phyloP scores from a whole-genome alignment of 2,888 invertebrate species.

The Petrolisthes manimaculis region DNA sequence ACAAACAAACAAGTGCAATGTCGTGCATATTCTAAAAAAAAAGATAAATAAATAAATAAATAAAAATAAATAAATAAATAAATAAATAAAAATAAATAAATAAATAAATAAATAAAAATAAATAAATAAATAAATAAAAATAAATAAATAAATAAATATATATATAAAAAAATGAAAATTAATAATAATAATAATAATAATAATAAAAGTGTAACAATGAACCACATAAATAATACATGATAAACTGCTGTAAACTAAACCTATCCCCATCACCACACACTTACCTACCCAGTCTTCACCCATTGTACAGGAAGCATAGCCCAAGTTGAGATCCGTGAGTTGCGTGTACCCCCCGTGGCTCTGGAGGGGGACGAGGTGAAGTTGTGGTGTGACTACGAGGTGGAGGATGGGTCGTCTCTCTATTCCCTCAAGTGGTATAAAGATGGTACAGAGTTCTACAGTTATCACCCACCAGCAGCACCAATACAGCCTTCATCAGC shows the following conservation, averaged over 20 bases:
- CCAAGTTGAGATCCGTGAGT: conserved; percentile 1
- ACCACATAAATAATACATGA: no score
- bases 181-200: neutral
- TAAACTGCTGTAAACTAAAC: no score
- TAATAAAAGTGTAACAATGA: neutral
- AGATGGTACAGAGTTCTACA: conserved; percentile 51
- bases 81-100: neutral
- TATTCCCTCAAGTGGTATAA: conserved; percentile 61
- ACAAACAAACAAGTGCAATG: no score
- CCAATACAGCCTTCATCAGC: no score
- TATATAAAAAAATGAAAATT: neutral
- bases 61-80: neutral
- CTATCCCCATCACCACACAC: no score
- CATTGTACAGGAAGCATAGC: no score
- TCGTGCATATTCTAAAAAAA: neutral
- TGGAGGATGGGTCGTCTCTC: conserved; percentile 31
- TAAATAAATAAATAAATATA: neutral
- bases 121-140: neutral
- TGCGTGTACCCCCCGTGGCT: conserved; percentile 38
- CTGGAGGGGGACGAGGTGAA: conserved; percentile 41
- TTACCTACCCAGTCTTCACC: no score
- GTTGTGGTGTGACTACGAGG: conserved; percentile 46
- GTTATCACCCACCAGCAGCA: conserved; percentile 39
- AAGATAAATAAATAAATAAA: neutral
- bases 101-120: neutral